phyloP scores from a whole-genome alignment of 1,140 invertebrate species.

The Panagrolaimus sp. region DNA sequence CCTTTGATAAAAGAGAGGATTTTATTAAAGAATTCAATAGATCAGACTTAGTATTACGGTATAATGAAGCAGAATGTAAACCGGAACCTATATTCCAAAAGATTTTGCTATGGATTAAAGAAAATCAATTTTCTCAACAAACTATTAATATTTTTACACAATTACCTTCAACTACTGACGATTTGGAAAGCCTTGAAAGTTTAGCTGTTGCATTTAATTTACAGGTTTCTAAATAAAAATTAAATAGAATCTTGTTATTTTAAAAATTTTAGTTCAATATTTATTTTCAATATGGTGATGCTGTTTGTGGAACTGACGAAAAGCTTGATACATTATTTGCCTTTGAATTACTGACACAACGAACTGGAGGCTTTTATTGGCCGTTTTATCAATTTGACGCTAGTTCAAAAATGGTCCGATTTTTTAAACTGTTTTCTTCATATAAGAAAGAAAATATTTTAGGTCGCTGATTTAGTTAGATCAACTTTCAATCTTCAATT shows the following conservation, averaged over 20 bases:
- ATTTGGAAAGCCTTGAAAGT: background rate
- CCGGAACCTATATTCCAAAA: background rate
- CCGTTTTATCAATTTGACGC: background rate
- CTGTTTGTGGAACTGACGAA: background rate
- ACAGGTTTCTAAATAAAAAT: background rate
- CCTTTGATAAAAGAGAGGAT: background rate
- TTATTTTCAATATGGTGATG: background rate
- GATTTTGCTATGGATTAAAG: too few species aligned
- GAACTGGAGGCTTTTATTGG: background rate
- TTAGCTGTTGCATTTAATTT: background rate
- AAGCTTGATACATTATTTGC: background rate
- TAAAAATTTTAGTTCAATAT: slow-evolving; percentile 13
- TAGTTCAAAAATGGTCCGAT: background rate
- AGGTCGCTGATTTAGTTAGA: background rate
- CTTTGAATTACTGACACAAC: background rate
- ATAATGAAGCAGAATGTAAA: background rate
- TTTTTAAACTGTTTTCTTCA: background rate
- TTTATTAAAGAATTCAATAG: background rate
- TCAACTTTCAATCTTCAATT: background rate
- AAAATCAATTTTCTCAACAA: background rate
- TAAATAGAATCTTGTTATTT: background rate
- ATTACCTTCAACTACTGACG: background rate
- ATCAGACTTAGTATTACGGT: background rate
- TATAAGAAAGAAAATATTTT: too few species aligned
- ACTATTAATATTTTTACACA: slow-evolving; percentile 3